Evolutionary conservation across 2,113 vertebrate genomes (phyloP).

Genomic region (Rhinogobius similis): DNA sequence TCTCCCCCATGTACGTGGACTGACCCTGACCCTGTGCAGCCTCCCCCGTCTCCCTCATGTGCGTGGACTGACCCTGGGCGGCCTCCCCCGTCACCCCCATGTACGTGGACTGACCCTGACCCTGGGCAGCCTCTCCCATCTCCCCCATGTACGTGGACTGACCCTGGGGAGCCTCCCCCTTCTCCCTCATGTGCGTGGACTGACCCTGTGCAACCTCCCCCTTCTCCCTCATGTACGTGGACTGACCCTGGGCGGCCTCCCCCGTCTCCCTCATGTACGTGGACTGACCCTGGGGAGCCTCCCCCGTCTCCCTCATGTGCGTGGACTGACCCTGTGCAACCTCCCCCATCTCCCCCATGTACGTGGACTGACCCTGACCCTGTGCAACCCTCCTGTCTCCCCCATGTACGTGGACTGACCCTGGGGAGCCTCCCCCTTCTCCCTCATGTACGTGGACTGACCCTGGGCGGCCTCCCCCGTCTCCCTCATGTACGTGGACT

Average conservation of each 20-base stretch:
- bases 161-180: conserved; percentile 40
- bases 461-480: conserved; percentile 88
- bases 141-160: conserved; percentile 97
- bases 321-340: conserved; percentile 48
- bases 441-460: conserved; percentile 91
- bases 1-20: not conserved
- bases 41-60: too few relatives aligned
- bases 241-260: conserved; percentile 79
- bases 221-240: conserved; percentile 86
- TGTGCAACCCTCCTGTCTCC: conserved; percentile 3
- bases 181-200: conserved; percentile 89
- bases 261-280: conserved; percentile 92
- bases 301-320: conserved; percentile 94
- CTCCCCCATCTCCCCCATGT: too few relatives aligned
- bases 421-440: conserved; percentile 90
- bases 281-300: conserved; percentile 73
- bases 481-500: conserved; percentile 96
- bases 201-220: conserved; percentile 68
- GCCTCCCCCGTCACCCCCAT: conserved; percentile 94
- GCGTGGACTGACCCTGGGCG: not conserved
- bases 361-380: not conserved
- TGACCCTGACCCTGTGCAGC: conserved; percentile 30
- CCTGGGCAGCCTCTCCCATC: conserved; percentile 88
- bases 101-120: conserved; percentile 88
- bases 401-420: not conserved